Conservation (phyloP, 64 coral and sea anemone species). For the Platygyra sinensis region DNA sequence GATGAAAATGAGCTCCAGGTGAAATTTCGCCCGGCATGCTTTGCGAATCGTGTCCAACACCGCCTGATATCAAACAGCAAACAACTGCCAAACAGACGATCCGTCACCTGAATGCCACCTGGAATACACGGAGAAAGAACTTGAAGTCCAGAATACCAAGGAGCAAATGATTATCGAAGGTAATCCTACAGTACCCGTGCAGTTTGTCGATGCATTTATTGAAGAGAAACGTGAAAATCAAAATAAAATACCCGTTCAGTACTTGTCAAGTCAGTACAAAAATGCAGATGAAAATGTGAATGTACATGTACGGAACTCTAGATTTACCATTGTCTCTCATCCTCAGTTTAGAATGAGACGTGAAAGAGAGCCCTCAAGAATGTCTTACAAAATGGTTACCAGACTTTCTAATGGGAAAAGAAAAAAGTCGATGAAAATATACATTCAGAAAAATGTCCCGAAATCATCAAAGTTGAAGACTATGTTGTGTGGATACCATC, state of each 20-base stretch:
- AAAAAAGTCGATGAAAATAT: conserved; percentile 9
- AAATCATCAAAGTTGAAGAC: neutral
- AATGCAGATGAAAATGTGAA: too few relatives aligned
- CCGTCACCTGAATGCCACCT: neutral
- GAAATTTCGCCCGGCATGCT: too few relatives aligned
- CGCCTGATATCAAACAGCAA: neutral
- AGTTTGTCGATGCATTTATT: neutral
- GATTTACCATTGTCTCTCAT: neutral
- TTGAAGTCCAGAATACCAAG: neutral
- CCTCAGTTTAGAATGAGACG: conserved; percentile 31
- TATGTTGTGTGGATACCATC: conserved; percentile 19
- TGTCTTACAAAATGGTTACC: conserved; percentile 33
- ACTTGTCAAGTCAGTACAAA: too few relatives aligned
- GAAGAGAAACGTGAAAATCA: neutral
- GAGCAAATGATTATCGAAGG: neutral
- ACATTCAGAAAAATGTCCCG: conserved; percentile 6
- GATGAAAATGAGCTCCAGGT: too few relatives aligned
- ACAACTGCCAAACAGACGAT: conserved; percentile 1
- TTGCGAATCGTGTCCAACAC: too few relatives aligned
- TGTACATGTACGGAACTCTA: conserved; percentile 2
- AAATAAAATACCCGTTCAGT: too few relatives aligned
- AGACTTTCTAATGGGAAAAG: conserved; percentile 15
- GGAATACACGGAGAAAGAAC: conserved; percentile 7
- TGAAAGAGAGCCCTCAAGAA: conserved; percentile 38
- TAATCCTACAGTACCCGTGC: neutral